Conservation (phyloP, 2,888 invertebrate genomes). For the Caenorhabditis auriculariae region DNA sequence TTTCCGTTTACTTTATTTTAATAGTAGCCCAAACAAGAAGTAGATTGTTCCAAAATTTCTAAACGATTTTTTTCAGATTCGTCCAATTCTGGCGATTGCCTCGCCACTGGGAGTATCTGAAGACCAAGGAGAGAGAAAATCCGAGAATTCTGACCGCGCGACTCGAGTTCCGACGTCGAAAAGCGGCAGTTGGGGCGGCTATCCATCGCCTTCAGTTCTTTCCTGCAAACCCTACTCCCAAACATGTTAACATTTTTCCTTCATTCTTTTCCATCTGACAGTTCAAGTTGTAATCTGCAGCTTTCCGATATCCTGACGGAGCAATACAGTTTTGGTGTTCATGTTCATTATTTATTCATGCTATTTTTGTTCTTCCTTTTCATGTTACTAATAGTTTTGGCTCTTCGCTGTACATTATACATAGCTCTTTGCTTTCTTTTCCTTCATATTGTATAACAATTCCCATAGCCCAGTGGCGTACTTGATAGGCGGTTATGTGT, state of each 20-base stretch:
- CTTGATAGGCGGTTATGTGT: too few relatives aligned
- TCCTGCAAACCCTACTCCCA: slow-evolving; percentile 54
- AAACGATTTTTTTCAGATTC: slow-evolving; percentile 18
- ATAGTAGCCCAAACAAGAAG: too few relatives aligned
- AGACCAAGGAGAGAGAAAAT: slow-evolving; percentile 8
- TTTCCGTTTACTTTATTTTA: too few relatives aligned
- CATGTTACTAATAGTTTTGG: not conserved
- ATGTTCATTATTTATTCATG: too few relatives aligned
- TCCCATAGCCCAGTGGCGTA: too few relatives aligned
- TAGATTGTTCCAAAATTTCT: not conserved
- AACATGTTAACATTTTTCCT: slow-evolving; percentile 39
- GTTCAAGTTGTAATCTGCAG: not conserved
- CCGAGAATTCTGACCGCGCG: slow-evolving; percentile 15
- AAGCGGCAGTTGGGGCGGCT: slow-evolving; percentile 60
- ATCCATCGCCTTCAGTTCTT: slow-evolving; percentile 51
- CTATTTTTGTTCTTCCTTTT: not conserved
- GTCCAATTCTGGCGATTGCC: slow-evolving; percentile 21
- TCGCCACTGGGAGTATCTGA: slow-evolving; percentile 2
- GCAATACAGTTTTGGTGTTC: too few relatives aligned
- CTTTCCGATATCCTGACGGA: not conserved
- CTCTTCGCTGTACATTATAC: too few relatives aligned
- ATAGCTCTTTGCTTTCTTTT: too few relatives aligned
- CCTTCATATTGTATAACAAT: too few relatives aligned
- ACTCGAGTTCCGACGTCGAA: slow-evolving; percentile 55
- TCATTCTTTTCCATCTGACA: not conserved